phyloP scores from a whole-genome alignment of 2,113 vertebrate genomes.

The Uropsilus gracilis region DNA sequence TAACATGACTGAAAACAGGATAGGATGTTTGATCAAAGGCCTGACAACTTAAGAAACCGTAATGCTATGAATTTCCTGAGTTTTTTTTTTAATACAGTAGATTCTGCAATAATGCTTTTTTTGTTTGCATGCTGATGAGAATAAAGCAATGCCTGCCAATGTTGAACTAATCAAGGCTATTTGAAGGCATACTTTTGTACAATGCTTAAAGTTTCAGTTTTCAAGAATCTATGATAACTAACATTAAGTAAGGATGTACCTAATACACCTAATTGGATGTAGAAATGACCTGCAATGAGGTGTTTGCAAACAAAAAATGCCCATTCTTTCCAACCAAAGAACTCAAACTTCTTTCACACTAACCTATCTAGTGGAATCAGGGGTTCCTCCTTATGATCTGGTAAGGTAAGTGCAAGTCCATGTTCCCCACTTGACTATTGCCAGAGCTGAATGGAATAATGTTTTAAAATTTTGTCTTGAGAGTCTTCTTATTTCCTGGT shows the following conservation, averaged over 20 bases:
- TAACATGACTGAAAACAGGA: too few relatives aligned
- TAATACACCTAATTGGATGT: not conserved
- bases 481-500: not conserved
- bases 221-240: too few relatives aligned
- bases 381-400: not conserved
- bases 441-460: not conserved
- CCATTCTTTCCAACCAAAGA: not conserved
- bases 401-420: not conserved
- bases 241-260: not conserved
- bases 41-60: not conserved
- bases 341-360: not conserved
- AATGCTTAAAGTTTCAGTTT: too few relatives aligned
- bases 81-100: not conserved
- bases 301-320: not conserved
- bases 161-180: too few relatives aligned
- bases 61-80: not conserved
- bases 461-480: not conserved
- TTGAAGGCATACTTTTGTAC: too few relatives aligned
- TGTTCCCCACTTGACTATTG: not conserved
- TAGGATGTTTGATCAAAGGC: too few relatives aligned
- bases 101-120: too few relatives aligned
- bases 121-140: too few relatives aligned
- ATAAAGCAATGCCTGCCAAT: too few relatives aligned
- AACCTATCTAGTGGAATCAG: too few relatives aligned
- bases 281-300: not conserved